These are phyloP conservation scores for Pantherophis guttatus DNA, from an alignment of 2,113 vertebrate genomes.

Conservation along the genomic window DNA sequence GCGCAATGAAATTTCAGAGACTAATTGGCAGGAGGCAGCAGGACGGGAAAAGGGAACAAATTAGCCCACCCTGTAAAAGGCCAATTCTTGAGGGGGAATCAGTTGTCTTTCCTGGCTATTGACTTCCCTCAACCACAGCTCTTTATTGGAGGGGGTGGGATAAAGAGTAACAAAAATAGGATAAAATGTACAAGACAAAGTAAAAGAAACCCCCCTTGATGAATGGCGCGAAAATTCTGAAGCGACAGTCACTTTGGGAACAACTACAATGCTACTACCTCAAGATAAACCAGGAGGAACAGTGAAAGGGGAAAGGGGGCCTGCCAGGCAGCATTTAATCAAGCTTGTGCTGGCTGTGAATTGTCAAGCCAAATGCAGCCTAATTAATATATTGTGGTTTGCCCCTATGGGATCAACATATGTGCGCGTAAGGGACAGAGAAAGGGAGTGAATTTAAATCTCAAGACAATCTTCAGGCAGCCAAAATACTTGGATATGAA, in stretches of 20 bases:
- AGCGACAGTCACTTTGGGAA: constrained; percentile 38
- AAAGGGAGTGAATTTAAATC: not conserved
- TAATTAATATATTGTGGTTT: not conserved
- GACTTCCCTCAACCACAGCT: not conserved
- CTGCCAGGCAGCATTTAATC: not conserved
- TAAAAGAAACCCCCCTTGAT: constrained; percentile 48
- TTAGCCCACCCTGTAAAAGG: not conserved
- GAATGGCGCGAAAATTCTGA: constrained; percentile 3
- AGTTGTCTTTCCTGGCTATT: constrained; percentile 37
- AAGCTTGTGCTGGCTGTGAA: not conserved
- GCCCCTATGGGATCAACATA: not conserved
- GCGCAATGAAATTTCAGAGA: constrained; percentile 30
- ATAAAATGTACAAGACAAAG: constrained; percentile 55
- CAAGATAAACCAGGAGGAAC: not conserved
- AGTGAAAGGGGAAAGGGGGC: not conserved
- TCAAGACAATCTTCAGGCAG: not conserved
- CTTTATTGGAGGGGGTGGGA: constrained; percentile 12
- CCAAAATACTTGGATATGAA: not conserved
- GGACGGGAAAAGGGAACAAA: not conserved
- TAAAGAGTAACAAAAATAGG: constrained; percentile 51
- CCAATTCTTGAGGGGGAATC: not conserved
- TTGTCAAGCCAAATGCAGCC: not conserved
- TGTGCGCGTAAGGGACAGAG: constrained; percentile 27
- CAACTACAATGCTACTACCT: constrained; percentile 31
- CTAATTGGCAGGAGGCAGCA: not conserved